Base-by-base conservation (phyloP, 2,888 invertebrate species). In the Glaucopsyche alexis region DNA sequence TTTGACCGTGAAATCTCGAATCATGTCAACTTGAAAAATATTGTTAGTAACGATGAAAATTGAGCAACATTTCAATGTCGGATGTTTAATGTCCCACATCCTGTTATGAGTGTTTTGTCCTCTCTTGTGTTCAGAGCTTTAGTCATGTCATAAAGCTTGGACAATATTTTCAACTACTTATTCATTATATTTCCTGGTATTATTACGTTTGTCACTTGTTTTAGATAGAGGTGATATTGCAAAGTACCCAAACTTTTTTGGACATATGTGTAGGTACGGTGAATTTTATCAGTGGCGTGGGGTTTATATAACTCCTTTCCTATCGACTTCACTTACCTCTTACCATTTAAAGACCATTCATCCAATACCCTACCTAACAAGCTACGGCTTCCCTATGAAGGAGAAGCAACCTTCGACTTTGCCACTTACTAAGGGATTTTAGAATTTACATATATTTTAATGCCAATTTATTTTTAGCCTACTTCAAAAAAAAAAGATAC, bases 71-170 rank as follows among this genome's bases (percentile, higher is more conserved):
- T 16, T 60, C 60, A 60, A 60, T 60, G 60, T 60, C 60, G 13
- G 29, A 11, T 60, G 60, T 60, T 60, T 60, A 29, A 60, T 60
- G 60, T 60, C 60, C 60, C 60, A 60, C 60, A 60, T 60, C 60
- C 60, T 60, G 60, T 60, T 60, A 60, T 60, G 60, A 60, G 60
- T 60, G 60, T 60, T 60, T 60, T 60, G 60, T 60, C 29, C 60
- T 60, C 60, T 55, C 42, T 42, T 47, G 47, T 55, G 55, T 55
- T 55, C 55, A 11, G 16, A 9, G 16, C n/a, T n/a, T 13, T 47
- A 3, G 9, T 13, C 47, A 47, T 9, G 60, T 60, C 29, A 29
- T 29, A 16, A 29, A 60, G 60, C 55, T 19, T 19, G 19, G 29
- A 19, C 29, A 7, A 29, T 29, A 60, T 60, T 60, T 60, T 60